Evolutionary conservation across 2,888 invertebrate species (phyloP).

Genomic region (Heptascelio sp.): DNA sequence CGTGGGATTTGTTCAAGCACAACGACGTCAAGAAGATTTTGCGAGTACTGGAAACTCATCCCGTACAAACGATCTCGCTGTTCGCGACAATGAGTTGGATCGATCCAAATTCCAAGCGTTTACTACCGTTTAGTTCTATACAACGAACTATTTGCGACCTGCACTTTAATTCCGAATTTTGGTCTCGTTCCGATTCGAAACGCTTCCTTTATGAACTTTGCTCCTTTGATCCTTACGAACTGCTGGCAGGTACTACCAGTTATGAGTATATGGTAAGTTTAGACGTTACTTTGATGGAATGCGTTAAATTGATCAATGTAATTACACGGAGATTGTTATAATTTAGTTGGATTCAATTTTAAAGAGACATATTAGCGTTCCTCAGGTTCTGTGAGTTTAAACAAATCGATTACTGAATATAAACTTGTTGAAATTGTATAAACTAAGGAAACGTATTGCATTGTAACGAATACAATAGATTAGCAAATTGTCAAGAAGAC

Average conservation of each 20-base stretch:
- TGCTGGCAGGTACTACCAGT: conserved; percentile 78
- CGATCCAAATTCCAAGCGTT: conserved; percentile 49
- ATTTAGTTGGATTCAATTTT: too few relatives aligned
- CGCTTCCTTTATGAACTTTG: conserved; percentile 78
- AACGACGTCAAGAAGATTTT: conserved; percentile 78
- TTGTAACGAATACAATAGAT: too few relatives aligned
- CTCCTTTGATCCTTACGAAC: conserved; percentile 78
- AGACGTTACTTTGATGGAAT: background rate
- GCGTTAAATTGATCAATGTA: conserved; percentile 35
- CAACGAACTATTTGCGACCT: conserved; percentile 74
- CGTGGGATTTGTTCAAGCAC: conserved; percentile 77
- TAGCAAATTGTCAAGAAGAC: too few relatives aligned
- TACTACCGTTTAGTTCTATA: conserved; percentile 66
- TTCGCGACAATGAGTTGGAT: conserved; percentile 71
- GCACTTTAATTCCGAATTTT: conserved; percentile 74
- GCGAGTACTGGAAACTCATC: conserved; percentile 77
- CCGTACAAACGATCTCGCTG: conserved; percentile 78
- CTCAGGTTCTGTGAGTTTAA: too few relatives aligned
- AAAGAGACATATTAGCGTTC: too few relatives aligned
- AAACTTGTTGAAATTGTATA: too few relatives aligned
- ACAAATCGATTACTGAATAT: too few relatives aligned
- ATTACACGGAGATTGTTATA: conserved; percentile 26
- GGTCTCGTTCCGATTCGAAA: conserved; percentile 72
- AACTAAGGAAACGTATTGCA: too few relatives aligned
- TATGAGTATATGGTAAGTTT: conserved; percentile 76